phyloP scores from a whole-genome alignment of 2,113 vertebrate species.

The Salvelinus namaycush region DNA sequence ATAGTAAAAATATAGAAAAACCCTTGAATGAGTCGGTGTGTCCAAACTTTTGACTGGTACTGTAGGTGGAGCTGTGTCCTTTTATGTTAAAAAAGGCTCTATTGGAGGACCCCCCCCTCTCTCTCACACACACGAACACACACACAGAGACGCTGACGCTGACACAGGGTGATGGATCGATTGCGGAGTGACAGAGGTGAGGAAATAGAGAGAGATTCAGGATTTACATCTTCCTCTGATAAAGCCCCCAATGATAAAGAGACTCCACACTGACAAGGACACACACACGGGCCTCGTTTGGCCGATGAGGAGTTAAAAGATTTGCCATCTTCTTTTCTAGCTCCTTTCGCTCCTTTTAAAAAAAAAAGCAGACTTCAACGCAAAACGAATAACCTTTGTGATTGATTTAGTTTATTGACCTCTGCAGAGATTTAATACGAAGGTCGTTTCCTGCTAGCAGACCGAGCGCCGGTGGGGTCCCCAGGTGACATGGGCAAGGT shows the following conservation, averaged over 20 bases:
- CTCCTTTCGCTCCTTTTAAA: neutral
- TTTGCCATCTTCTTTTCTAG: constrained; percentile 12
- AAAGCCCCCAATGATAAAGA: constrained; percentile 64
- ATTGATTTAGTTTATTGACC: constrained; percentile 86
- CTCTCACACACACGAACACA: constrained; percentile 1
- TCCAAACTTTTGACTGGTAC: no score
- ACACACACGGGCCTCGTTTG: constrained; percentile 47
- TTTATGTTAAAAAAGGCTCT: no score
- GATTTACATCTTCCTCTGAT: constrained; percentile 69
- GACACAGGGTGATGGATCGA: constrained; percentile 61
- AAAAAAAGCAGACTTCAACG: constrained; percentile 66
- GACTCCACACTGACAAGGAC: constrained; percentile 60
- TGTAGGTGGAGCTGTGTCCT: no score
- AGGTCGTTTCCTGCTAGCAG: constrained; percentile 79
- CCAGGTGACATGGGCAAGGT: constrained; percentile 81
- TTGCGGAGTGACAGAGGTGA: constrained; percentile 61
- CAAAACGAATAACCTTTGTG: constrained; percentile 79
- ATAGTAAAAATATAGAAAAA: no score
- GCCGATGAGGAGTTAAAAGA: constrained; percentile 45
- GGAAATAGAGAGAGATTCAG: constrained; percentile 66
- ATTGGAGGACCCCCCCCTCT: neutral
- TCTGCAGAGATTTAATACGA: constrained; percentile 80
- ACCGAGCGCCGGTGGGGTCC: constrained; percentile 72
- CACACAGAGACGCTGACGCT: constrained; percentile 25
- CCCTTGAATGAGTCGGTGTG: no score